Conservation (phyloP, 2,888 invertebrate species). For the Hemaris fuciformis region DNA sequence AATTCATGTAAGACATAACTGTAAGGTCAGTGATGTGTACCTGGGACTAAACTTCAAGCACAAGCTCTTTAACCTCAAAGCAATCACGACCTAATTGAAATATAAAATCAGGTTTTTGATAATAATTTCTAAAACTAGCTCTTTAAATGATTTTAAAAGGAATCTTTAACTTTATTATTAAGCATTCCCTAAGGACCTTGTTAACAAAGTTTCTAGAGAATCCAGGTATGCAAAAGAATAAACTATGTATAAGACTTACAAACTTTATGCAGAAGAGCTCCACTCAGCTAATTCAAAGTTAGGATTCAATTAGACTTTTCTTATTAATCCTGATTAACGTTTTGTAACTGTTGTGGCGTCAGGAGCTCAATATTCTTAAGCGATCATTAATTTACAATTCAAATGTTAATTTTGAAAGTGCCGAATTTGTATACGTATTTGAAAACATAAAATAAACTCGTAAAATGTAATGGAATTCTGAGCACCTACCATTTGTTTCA, state of each 20-base stretch:
- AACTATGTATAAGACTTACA: not conserved
- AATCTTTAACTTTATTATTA: not conserved
- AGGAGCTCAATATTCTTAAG: not conserved
- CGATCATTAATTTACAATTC: not conserved
- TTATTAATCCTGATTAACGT: not conserved
- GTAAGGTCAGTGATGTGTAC: too few species aligned
- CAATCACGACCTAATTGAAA: too few species aligned
- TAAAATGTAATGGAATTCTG: constrained; percentile 32
- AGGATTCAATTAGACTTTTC: not conserved
- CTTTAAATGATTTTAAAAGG: not conserved
- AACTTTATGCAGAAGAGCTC: not conserved
- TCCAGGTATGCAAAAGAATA: not conserved
- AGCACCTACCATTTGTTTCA: constrained; percentile 24
- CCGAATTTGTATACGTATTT: constrained; percentile 8
- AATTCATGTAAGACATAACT: too few species aligned
- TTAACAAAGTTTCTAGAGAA: not conserved
- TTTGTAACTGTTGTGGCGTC: not conserved
- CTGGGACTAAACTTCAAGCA: too few species aligned
- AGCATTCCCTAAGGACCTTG: not conserved
- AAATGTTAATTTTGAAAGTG: constrained; percentile 7
- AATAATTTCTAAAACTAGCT: not conserved
- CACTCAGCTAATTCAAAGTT: not conserved
- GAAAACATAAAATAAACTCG: constrained; percentile 17
- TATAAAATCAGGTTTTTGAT: too few species aligned
- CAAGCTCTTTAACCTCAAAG: too few species aligned